phyloP scores from a whole-genome alignment of 2,888 invertebrate genomes.

The Strigamia transsilvanica region DNA sequence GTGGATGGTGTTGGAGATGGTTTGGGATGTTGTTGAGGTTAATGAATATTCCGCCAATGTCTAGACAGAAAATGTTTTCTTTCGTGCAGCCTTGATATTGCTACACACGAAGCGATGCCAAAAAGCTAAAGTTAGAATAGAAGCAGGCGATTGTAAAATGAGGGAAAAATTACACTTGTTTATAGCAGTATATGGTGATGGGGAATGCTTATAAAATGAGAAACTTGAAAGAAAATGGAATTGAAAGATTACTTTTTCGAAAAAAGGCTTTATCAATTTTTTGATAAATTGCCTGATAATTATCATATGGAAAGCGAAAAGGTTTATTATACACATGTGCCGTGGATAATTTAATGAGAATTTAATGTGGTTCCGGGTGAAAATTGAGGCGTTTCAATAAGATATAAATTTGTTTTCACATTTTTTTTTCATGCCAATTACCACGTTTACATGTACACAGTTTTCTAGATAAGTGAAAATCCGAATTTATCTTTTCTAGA shows the following conservation, averaged over 20 bases:
- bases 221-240: constrained; percentile 39
- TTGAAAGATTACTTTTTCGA: constrained; percentile 25
- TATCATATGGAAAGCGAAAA: too few species aligned
- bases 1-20: constrained; percentile 29
- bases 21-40: constrained; percentile 26
- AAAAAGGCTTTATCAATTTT: neutral
- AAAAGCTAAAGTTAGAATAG: constrained; percentile 42
- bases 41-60: constrained; percentile 40
- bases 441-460: too few species aligned
- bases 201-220: constrained; percentile 15
- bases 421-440: too few species aligned
- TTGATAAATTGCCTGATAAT: neutral
- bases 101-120: constrained; percentile 31
- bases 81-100: constrained; percentile 29
- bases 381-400: too few species aligned
- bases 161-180: constrained; percentile 44
- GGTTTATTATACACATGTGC: neutral
- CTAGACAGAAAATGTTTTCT: constrained; percentile 43
- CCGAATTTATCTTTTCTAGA: too few species aligned
- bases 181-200: constrained; percentile 1
- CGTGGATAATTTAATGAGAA: neutral
- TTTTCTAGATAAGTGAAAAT: too few species aligned
- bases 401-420: too few species aligned
- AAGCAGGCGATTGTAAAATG: constrained; percentile 41
- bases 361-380: neutral